Evolutionary conservation across 2,113 vertebrate genomes (phyloP).

Genomic region (Meleagris gallopavo): DNA sequence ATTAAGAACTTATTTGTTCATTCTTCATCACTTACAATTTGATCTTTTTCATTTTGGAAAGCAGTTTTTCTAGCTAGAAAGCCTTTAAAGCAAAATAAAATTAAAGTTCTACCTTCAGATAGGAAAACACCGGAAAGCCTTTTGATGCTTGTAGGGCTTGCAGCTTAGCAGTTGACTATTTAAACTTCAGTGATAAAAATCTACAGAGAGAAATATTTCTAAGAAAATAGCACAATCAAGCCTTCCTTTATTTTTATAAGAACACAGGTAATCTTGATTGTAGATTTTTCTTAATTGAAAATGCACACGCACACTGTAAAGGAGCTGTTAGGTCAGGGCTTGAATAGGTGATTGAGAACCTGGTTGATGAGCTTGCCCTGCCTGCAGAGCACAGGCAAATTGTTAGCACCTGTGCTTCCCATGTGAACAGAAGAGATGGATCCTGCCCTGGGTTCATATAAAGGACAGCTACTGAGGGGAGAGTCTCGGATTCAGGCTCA

Average conservation of each 20-base stretch:
- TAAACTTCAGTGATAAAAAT: not conserved
- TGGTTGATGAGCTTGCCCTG: too few species aligned
- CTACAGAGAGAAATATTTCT: not conserved
- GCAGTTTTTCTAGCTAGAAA: not conserved
- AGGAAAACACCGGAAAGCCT: not conserved
- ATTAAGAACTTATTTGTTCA: conserved; percentile 48
- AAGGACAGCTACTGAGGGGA: too few species aligned
- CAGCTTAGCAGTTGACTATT: not conserved
- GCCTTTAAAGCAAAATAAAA: not conserved
- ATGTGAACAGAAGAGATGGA: too few species aligned
- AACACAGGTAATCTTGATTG: conserved; percentile 33
- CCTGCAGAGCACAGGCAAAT: too few species aligned
- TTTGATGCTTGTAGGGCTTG: not conserved
- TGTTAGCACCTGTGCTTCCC: too few species aligned
- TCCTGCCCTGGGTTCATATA: too few species aligned
- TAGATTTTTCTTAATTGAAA: conserved; percentile 43
- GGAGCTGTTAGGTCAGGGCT: too few species aligned
- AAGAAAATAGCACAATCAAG: not conserved
- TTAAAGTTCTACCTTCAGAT: not conserved
- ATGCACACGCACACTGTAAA: not conserved
- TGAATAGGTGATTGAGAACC: too few species aligned
- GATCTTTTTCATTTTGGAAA: not conserved
- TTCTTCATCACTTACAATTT: conserved; percentile 41
- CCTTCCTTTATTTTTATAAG: conserved; percentile 8
- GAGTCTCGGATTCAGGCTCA: too few species aligned